Evolutionary conservation across 2,888 invertebrate species (phyloP).

Genomic region (Exocentrus adspersus): DNA sequence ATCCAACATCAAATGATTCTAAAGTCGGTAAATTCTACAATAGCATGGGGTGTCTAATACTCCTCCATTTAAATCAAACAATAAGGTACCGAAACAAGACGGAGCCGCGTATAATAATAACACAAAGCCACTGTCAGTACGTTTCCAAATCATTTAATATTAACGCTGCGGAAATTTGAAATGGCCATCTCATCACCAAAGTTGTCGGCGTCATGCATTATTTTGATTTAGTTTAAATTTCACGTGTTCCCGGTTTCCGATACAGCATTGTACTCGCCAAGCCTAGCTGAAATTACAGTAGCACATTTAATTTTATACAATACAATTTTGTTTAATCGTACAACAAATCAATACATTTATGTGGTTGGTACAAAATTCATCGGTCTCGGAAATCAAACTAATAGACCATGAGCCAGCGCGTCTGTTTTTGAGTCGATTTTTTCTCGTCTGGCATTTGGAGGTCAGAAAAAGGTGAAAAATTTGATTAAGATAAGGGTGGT

Average conservation of each 20-base stretch:
- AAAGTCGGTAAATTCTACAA: background rate
- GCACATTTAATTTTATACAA: too few species aligned
- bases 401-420: too few species aligned
- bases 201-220: slow-evolving; percentile 5
- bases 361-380: too few species aligned
- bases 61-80: slow-evolving; percentile 11
- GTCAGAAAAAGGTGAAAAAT: too few species aligned
- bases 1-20: background rate
- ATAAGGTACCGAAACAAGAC: slow-evolving; percentile 6
- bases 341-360: too few species aligned
- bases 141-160: slow-evolving; percentile 15
- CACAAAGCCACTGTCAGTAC: background rate
- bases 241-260: slow-evolving; percentile 1
- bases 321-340: too few species aligned
- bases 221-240: slow-evolving; percentile 12
- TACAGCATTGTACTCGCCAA: background rate
- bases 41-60: slow-evolving; percentile 1
- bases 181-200: slow-evolving; percentile 7
- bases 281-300: background rate
- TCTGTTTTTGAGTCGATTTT: too few species aligned
- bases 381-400: too few species aligned
- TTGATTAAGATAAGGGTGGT: too few species aligned
- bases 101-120: slow-evolving; percentile 4
- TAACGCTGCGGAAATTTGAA: slow-evolving; percentile 18
- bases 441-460: too few species aligned